phyloP scores from a whole-genome alignment of 2,888 invertebrate genomes.

The Leucophora obtusa region DNA sequence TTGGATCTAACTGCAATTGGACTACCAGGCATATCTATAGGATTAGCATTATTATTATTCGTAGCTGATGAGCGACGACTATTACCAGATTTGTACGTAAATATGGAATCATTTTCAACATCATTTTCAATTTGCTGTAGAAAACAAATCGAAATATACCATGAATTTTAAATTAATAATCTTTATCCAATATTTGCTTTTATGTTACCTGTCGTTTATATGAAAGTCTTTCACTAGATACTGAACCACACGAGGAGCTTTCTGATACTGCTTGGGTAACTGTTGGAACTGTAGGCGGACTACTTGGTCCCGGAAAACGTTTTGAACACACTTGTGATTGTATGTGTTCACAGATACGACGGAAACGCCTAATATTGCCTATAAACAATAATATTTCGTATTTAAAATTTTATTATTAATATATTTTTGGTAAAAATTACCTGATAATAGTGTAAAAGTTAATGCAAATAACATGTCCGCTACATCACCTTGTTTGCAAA shows the following conservation, averaged over 20 bases:
- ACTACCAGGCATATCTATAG: conserved; percentile 75
- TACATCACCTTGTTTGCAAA: conserved; percentile 85
- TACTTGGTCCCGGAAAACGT: conserved; percentile 79
- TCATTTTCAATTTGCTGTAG: conserved; percentile 77
- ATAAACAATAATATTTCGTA: conserved; percentile 46
- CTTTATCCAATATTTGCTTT: neutral
- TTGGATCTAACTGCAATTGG: conserved; percentile 79
- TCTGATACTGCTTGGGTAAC: conserved; percentile 79
- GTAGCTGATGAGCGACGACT: conserved; percentile 78
- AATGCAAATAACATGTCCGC: conserved; percentile 91
- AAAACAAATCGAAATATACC: neutral
- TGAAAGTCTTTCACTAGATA: conserved; percentile 78
- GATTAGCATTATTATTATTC: conserved; percentile 78
- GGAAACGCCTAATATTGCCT: conserved; percentile 96
- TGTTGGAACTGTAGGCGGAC: conserved; percentile 77
- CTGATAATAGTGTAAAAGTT: conserved; percentile 95
- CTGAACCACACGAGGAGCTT: conserved; percentile 79
- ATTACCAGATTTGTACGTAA: conserved; percentile 77
- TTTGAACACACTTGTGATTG: conserved; percentile 88
- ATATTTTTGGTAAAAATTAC: conserved; percentile 79
- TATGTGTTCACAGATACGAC: conserved; percentile 97
- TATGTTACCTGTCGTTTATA: conserved; percentile 76
- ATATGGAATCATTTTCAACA: conserved; percentile 77
- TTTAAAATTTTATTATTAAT: neutral
- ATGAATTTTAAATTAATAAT: neutral